Evolutionary conservation across 2,797 vertebrate species (phyloP).

Genomic region (Netta rufina): DNA sequence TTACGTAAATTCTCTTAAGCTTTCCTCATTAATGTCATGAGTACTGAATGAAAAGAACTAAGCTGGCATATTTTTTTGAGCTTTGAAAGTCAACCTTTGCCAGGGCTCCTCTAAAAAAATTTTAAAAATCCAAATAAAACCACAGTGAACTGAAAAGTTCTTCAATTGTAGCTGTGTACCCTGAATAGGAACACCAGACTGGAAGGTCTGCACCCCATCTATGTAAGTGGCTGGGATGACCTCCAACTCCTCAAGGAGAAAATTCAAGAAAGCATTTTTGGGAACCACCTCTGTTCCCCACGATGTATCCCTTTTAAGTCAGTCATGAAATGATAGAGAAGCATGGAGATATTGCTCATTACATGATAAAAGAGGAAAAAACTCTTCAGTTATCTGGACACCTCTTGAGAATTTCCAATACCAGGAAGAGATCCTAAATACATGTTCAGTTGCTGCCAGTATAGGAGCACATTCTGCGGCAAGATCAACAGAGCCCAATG

Average conservation of each 20-base stretch:
- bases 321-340: not conserved
- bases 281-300: not conserved
- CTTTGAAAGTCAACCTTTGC: not conserved
- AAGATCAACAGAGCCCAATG: not conserved
- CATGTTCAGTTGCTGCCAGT: not conserved
- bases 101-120: not conserved
- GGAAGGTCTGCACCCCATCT: not conserved
- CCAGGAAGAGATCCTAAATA: not conserved
- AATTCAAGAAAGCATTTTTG: not conserved
- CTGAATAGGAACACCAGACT: not conserved
- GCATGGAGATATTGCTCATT: not conserved
- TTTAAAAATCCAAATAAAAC: not conserved
- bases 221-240: not conserved
- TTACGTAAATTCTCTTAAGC: not conserved
- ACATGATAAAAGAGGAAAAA: not conserved
- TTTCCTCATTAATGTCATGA: not conserved
- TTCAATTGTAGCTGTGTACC: not conserved
- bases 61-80: not conserved
- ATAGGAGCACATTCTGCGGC: not conserved
- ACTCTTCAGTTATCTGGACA: not conserved
- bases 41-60: not conserved
- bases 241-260: not conserved
- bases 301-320: not conserved
- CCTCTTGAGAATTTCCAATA: not conserved
- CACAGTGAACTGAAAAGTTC: not conserved